Evolutionary conservation across 2,797 vertebrate genomes (phyloP).

Genomic region (Taeniopygia guttata): DNA sequence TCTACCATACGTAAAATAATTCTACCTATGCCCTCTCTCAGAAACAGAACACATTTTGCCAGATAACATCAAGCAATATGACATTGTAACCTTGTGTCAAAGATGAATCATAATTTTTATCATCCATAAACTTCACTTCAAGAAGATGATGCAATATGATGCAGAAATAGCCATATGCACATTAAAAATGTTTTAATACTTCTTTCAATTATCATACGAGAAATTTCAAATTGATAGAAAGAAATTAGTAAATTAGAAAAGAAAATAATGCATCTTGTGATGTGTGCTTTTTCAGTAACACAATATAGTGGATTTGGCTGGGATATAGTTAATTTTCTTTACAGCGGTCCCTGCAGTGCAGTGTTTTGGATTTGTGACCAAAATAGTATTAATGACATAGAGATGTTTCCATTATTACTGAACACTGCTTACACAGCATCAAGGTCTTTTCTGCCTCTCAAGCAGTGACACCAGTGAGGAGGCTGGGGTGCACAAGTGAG

Average conservation of each 20-base stretch:
- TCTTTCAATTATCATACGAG: neutral
- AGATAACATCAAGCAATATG: neutral
- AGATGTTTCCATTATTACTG: neutral
- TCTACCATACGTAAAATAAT: too few relatives aligned
- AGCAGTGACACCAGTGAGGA: accelerated
- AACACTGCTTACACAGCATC: accelerated
- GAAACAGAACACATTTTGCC: neutral
- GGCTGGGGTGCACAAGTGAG: neutral
- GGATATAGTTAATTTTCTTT: neutral
- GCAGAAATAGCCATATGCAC: neutral
- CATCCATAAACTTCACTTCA: neutral
- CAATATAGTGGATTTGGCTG: neutral
- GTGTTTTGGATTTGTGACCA: neutral
- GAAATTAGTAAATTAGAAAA: neutral
- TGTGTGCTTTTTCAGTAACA: neutral
- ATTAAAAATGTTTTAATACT: neutral
- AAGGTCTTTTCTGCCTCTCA: neutral
- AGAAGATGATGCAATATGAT: neutral
- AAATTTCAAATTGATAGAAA: neutral
- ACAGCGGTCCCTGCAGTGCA: neutral
- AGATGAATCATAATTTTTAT: neutral
- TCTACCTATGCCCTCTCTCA: neutral
- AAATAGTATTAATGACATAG: neutral
- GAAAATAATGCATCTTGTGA: neutral
- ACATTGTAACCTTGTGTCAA: neutral